phyloP scores from a whole-genome alignment of 2,888 invertebrate species.

The Strigamia maritima region DNA sequence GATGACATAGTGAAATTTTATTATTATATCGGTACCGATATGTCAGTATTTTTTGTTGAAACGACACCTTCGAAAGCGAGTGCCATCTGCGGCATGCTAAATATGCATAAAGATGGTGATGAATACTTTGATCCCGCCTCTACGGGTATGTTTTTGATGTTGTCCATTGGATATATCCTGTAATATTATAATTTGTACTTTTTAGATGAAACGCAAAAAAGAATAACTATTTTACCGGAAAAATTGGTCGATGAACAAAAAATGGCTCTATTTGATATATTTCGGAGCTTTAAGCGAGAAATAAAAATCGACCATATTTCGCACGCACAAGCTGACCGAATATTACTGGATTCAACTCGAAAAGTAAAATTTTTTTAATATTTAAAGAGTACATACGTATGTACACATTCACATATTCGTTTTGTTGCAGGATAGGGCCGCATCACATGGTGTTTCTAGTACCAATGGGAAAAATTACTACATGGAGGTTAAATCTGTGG shows the following conservation, averaged over 20 bases:
- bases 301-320: conserved; percentile 63
- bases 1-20: conserved; percentile 69
- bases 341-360: conserved; percentile 71
- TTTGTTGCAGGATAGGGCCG: neutral
- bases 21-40: conserved; percentile 70
- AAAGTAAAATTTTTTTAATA: conserved; percentile 54
- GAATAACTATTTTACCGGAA: conserved; percentile 74
- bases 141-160: conserved; percentile 51
- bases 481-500: no score
- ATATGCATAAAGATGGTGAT: conserved; percentile 61
- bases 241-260: conserved; percentile 65
- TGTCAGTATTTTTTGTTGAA: conserved; percentile 78
- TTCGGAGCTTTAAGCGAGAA: neutral
- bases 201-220: conserved; percentile 64
- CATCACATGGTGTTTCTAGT: neutral
- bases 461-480: neutral
- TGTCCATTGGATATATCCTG: conserved; percentile 40
- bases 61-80: conserved; percentile 66
- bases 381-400: no score
- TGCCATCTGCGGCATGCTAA: conserved; percentile 66
- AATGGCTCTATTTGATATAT: conserved; percentile 61
- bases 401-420: no score
- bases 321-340: conserved; percentile 73
- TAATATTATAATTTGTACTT: conserved; percentile 28
- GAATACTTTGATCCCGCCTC: conserved; percentile 58